phyloP scores from a whole-genome alignment of 2,888 invertebrate genomes.

The Lithosia quadra region DNA sequence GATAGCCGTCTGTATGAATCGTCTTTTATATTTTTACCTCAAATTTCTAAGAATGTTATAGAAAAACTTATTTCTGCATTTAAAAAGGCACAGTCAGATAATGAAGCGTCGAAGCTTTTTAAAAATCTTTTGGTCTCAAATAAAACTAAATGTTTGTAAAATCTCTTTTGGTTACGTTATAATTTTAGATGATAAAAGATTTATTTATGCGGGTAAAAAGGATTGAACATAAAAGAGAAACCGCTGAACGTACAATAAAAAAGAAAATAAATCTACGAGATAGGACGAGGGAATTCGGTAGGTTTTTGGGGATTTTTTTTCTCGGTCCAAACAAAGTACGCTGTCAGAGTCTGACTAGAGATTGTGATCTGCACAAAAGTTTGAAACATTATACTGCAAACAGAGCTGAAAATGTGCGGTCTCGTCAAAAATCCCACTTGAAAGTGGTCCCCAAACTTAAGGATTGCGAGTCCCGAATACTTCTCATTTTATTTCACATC shows the following conservation, averaged over 20 bases:
- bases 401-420: slow-evolving; percentile 67
- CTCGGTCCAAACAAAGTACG: slow-evolving; percentile 53
- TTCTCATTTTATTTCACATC: slow-evolving; percentile 46
- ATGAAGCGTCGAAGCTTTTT: too few relatives aligned
- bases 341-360: slow-evolving; percentile 76
- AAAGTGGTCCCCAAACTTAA: slow-evolving; percentile 65
- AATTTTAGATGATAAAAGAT: neutral
- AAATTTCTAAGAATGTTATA: neutral
- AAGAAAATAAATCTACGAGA: slow-evolving; percentile 48
- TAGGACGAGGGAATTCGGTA: slow-evolving; percentile 49
- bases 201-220: slow-evolving; percentile 25
- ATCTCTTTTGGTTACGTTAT: slow-evolving; percentile 20
- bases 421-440: slow-evolving; percentile 74
- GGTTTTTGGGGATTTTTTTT: slow-evolving; percentile 31
- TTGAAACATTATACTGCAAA: slow-evolving; percentile 71
- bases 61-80: neutral
- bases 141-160: slow-evolving; percentile 26
- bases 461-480: slow-evolving; percentile 43
- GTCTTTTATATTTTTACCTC: neutral
- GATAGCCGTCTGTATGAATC: slow-evolving; percentile 31
- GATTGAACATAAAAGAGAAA: slow-evolving; percentile 32
- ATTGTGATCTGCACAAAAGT: slow-evolving; percentile 77
- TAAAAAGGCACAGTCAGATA: neutral
- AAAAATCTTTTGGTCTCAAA: slow-evolving; percentile 33
- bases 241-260: slow-evolving; percentile 39